These are phyloP conservation scores for Hymenopus coronatus DNA, from an alignment of 2,888 invertebrate genomes.

Conservation along the genomic window DNA sequence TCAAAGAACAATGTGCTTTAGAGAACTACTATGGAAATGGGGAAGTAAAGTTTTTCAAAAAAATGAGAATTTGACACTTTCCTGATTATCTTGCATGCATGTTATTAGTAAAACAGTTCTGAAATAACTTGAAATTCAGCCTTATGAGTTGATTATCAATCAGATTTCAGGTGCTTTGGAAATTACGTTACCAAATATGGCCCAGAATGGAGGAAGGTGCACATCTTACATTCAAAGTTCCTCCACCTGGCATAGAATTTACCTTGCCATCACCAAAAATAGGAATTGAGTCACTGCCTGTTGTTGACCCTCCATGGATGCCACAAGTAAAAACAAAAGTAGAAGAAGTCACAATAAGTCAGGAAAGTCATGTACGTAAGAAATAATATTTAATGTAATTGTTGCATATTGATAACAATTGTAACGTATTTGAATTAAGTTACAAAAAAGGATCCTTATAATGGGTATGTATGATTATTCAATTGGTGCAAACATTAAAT, in stretches of 20 bases:
- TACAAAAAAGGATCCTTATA: no score
- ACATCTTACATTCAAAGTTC: slow-evolving; percentile 93
- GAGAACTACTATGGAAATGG: no score
- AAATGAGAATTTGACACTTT: no score
- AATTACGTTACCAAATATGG: slow-evolving; percentile 97
- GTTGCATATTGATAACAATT: background rate
- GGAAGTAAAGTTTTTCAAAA: no score
- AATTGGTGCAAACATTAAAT: background rate
- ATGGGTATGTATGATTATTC: background rate
- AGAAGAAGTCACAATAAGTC: slow-evolving; percentile 97
- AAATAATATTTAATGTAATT: slow-evolving; percentile 15
- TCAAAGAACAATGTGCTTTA: no score
- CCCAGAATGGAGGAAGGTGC: slow-evolving; percentile 99
- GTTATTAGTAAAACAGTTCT: no score
- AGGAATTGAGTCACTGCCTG: slow-evolving; percentile 89
- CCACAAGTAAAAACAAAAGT: slow-evolving; percentile 97
- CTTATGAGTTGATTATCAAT: background rate
- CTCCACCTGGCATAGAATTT: slow-evolving; percentile 98
- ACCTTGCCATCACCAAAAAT: slow-evolving; percentile 98
- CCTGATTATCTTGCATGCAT: no score
- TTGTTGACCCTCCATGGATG: slow-evolving; percentile 99
- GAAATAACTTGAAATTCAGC: no score
- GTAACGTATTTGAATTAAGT: no score
- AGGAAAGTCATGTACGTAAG: slow-evolving; percentile 84
- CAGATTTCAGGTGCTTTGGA: slow-evolving; percentile 93